phyloP scores from a whole-genome alignment of 2,113 vertebrate genomes.

The Entelurus aequoreus region DNA sequence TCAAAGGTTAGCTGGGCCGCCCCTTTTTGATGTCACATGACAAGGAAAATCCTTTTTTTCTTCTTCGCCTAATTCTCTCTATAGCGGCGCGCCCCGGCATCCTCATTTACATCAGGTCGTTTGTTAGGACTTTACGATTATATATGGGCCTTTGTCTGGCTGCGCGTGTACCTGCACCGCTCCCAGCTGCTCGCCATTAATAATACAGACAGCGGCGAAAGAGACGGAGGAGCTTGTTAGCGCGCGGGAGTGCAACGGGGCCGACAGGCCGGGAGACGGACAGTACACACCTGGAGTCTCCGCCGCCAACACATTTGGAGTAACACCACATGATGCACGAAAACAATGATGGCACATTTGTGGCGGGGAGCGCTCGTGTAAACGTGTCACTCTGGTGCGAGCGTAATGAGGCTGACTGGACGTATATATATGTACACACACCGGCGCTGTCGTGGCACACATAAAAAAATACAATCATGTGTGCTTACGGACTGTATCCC shows the following conservation, averaged over 20 bases:
- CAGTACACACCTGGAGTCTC: constrained; percentile 21
- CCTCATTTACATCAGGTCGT: constrained; percentile 78
- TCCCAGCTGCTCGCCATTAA: constrained; percentile 82
- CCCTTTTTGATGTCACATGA: constrained; percentile 42
- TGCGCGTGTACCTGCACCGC: constrained; percentile 73
- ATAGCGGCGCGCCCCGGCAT: constrained; percentile 33
- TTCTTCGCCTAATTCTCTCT: constrained; percentile 39
- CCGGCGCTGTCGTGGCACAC: too few species aligned
- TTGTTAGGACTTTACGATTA: constrained; percentile 80
- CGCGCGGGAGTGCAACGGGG: constrained; percentile 59
- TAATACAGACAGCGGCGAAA: constrained; percentile 65
- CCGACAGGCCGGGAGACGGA: constrained; percentile 58
- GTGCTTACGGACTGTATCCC: too few species aligned
- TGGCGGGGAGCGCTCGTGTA: too few species aligned
- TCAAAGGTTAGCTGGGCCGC: constrained; percentile 39
- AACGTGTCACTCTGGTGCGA: too few species aligned
- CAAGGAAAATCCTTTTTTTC: constrained; percentile 22
- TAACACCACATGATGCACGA: too few species aligned
- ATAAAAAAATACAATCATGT: too few species aligned
- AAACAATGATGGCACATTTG: too few species aligned
- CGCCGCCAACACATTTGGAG: too few species aligned
- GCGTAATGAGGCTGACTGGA: too few species aligned
- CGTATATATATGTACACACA: too few species aligned
- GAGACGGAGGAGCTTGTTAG: constrained; percentile 75
- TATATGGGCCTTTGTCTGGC: constrained; percentile 79